These are phyloP conservation scores for pig (Sus scrofa) DNA, from an alignment of 2,113 vertebrate species.

Conservation along the genomic window DNA sequence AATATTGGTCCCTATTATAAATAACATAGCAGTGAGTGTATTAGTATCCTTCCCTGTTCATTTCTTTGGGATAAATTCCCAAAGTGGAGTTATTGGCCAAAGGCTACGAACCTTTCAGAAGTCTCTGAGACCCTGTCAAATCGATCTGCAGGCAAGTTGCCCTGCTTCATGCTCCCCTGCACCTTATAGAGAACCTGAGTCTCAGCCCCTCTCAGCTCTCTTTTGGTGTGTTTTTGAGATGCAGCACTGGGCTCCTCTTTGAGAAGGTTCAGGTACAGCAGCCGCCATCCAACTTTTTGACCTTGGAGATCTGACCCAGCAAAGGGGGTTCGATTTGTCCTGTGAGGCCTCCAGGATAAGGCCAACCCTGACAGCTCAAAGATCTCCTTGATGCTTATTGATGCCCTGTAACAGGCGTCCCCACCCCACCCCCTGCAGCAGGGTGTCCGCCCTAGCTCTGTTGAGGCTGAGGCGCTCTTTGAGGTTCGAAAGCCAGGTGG, in stretches of 20 bases:
- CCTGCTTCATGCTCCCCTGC: not conserved
- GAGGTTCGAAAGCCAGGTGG: not conserved
- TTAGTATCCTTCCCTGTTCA: not conserved
- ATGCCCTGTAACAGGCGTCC: not conserved
- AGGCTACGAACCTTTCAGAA: not conserved
- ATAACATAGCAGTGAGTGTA: not conserved
- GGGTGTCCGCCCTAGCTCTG: not conserved
- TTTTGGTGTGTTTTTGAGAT: not conserved
- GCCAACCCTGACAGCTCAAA: not conserved
- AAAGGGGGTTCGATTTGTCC: not conserved
- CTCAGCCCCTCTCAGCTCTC: not conserved
- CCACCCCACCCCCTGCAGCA: too few relatives aligned
- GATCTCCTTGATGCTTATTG: not conserved
- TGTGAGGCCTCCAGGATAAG: not conserved
- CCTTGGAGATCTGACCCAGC: fast-evolving
- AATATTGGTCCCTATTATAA: not conserved
- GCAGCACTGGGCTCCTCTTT: not conserved
- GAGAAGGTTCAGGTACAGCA: not conserved
- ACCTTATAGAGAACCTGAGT: fast-evolving
- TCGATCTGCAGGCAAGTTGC: not conserved
- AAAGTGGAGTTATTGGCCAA: not conserved
- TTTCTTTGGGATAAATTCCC: not conserved
- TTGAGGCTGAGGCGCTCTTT: not conserved
- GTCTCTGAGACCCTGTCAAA: not conserved
- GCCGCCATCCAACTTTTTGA: not conserved